Conservation (phyloP, 2,888 invertebrate species). For the Creontiades dilutus region DNA sequence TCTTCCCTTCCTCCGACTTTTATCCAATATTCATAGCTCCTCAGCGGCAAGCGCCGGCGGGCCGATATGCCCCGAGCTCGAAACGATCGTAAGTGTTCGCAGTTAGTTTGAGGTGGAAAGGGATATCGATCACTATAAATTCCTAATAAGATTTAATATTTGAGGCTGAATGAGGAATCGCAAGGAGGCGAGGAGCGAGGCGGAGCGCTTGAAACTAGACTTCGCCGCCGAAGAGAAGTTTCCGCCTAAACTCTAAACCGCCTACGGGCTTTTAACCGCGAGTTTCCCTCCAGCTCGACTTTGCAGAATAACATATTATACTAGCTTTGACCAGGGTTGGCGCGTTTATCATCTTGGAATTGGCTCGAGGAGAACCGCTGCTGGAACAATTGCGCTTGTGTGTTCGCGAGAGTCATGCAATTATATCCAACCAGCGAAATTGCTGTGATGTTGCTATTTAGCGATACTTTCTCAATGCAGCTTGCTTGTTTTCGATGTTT, state of each 20-base stretch:
- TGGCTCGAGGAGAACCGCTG: background rate
- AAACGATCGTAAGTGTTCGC: constrained; percentile 59
- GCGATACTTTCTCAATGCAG: no score
- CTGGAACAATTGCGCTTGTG: background rate
- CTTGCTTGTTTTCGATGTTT: no score
- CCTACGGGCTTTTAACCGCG: constrained; percentile 47
- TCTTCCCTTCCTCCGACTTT: background rate
- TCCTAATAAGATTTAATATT: constrained; percentile 59
- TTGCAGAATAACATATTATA: constrained; percentile 38
- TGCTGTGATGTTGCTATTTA: no score
- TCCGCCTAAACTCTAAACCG: constrained; percentile 42
- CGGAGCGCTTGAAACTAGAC: background rate
- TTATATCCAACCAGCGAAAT: no score
- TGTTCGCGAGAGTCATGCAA: no score
- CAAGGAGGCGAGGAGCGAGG: background rate
- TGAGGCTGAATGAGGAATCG: constrained; percentile 41
- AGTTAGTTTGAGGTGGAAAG: constrained; percentile 43
- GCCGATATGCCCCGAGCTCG: background rate
- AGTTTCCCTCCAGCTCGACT: constrained; percentile 26
- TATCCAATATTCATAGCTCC: constrained; percentile 29
- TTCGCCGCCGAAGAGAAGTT: constrained; percentile 1
- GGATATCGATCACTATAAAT: constrained; percentile 58
- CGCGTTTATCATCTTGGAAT: constrained; percentile 20
- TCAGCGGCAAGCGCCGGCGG: background rate
- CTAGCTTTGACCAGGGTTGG: constrained; percentile 27